Conservation (phyloP, 2,888 invertebrate species). For the Melolontha melolontha region DNA sequence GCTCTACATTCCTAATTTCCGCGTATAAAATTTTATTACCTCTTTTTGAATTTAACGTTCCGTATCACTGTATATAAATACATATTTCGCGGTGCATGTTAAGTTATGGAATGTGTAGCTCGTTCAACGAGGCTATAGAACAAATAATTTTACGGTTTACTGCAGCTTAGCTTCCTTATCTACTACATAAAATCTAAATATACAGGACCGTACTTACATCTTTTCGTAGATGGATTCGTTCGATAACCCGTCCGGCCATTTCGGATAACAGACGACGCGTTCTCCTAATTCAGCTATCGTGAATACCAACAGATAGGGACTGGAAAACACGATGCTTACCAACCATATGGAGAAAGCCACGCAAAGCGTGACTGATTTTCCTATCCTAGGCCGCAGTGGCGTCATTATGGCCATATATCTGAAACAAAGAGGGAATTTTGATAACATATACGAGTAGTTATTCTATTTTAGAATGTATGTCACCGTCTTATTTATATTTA, state of each 20-base stretch:
- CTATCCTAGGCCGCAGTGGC: conserved; percentile 89
- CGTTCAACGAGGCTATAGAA: neutral
- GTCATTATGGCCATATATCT: conserved; percentile 97
- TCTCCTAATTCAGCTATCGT: conserved; percentile 73
- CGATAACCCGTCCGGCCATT: conserved; percentile 84
- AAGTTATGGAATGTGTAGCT: conserved; percentile 14
- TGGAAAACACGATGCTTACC: conserved; percentile 81
- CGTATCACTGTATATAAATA: too few relatives aligned
- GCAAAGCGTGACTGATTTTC: conserved; percentile 83
- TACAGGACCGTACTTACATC: conserved; percentile 72
- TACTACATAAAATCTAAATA: too few relatives aligned
- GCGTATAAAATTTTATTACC: too few relatives aligned
- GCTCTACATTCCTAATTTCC: too few relatives aligned
- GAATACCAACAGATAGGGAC: conserved; percentile 88
- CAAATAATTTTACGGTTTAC: neutral
- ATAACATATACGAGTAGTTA: too few relatives aligned
- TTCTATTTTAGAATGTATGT: neutral
- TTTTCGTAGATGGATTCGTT: conserved; percentile 77
- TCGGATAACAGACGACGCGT: conserved; percentile 83
- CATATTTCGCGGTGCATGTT: too few relatives aligned
- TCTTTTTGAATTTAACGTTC: too few relatives aligned
- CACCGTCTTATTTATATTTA: too few relatives aligned
- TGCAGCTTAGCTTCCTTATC: too few relatives aligned
- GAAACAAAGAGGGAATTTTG: conserved; percentile 53
- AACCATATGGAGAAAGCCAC: conserved; percentile 90